Evolutionary conservation across 2,888 invertebrate genomes (phyloP).

Genomic region (Gonocerus acuteangulatus): DNA sequence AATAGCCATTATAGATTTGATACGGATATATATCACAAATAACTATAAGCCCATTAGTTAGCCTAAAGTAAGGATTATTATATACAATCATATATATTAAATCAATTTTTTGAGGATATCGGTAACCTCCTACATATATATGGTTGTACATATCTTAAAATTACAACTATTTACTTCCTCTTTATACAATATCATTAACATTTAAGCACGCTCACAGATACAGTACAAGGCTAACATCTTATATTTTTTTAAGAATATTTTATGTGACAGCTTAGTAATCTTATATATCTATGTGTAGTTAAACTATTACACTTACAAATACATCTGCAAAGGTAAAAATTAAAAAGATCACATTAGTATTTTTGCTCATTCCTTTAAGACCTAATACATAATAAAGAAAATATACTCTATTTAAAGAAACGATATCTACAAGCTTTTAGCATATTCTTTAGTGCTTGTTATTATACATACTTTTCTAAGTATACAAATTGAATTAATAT

Average conservation of each 20-base stretch:
- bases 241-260: neutral
- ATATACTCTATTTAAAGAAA: conserved; percentile 34
- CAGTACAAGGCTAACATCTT: conserved; percentile 1
- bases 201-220: conserved; percentile 14
- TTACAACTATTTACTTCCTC: no score
- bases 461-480: conserved; percentile 11
- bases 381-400: conserved; percentile 33
- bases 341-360: conserved; percentile 30
- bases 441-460: conserved; percentile 29
- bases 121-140: no score
- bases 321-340: conserved; percentile 1
- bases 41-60: conserved; percentile 24
- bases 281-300: neutral
- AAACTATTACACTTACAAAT: neutral
- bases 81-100: neutral
- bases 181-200: neutral
- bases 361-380: conserved; percentile 17
- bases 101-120: no score
- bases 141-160: no score
- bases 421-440: conserved; percentile 33
- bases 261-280: neutral
- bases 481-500: conserved; percentile 15
- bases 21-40: conserved; percentile 24
- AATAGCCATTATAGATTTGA: neutral
- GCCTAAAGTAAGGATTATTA: neutral